Percentiles rank a stretch among this genome's conserved stretches.
These are phyloP conservation scores for Noctilio leporinus DNA, from an alignment of 2,113 vertebrate species.

Conservation along the genomic window DNA sequence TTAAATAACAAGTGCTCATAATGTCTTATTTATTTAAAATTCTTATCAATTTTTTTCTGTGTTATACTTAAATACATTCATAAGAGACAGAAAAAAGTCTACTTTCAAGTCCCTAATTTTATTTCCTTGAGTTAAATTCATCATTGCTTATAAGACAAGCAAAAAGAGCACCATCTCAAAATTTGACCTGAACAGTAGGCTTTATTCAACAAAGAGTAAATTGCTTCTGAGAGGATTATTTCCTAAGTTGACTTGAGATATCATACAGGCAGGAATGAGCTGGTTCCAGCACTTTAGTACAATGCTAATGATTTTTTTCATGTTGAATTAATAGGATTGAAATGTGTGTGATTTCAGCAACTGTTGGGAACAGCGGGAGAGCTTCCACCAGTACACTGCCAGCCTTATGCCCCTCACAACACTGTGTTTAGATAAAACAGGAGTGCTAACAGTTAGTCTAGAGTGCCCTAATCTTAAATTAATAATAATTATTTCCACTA, in stretches of 20 bases:
- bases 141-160: slow-evolving; percentile 49
- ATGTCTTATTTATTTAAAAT: not conserved
- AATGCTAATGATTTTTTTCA: slow-evolving; percentile 69
- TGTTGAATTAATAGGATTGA: slow-evolving; percentile 75
- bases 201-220: slow-evolving; percentile 64
- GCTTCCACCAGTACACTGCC: slow-evolving; percentile 53
- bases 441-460: slow-evolving; percentile 43
- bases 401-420: slow-evolving; percentile 44
- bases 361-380: slow-evolving; percentile 70
- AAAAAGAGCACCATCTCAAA: slow-evolving; percentile 28
- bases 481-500: slow-evolving; percentile 73
- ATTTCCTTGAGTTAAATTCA: slow-evolving; percentile 7
- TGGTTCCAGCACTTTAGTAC: slow-evolving; percentile 51
- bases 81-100: not conserved
- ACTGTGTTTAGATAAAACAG: slow-evolving; percentile 63
- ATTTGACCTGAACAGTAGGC: slow-evolving; percentile 42
- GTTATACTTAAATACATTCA: not conserved
- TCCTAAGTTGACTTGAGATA: slow-evolving; percentile 65
- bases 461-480: slow-evolving; percentile 54
- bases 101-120: not conserved
- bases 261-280: slow-evolving; percentile 54
- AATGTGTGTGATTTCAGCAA: slow-evolving; percentile 75
- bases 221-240: slow-evolving; percentile 42
- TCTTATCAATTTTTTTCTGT: not conserved
- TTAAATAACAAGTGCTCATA: not conserved